phyloP scores from a whole-genome alignment of 2,797 vertebrate species.

The Scomberomorus guttatus region DNA sequence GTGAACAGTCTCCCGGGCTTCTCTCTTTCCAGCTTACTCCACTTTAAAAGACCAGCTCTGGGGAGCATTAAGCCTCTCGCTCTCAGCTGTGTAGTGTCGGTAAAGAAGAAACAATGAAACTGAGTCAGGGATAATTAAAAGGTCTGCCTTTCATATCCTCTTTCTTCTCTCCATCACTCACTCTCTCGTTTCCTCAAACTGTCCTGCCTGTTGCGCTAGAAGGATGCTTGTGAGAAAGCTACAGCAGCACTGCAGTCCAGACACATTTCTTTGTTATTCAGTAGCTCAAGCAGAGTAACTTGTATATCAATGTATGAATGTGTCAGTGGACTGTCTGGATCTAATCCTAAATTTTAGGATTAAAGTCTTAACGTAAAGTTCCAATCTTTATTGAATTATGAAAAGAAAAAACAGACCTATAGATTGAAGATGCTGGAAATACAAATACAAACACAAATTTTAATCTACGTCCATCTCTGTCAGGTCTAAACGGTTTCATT shows the following conservation, averaged over 20 bases:
- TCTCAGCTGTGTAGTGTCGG: constrained; percentile 21
- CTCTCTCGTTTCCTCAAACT: constrained; percentile 42
- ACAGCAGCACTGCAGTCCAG: constrained; percentile 9
- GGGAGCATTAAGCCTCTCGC: constrained; percentile 63
- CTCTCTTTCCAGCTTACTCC: constrained; percentile 31
- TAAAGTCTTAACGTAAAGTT: background rate
- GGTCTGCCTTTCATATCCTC: constrained; percentile 62
- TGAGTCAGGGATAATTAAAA: constrained; percentile 69
- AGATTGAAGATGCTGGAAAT: background rate
- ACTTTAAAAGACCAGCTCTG: constrained; percentile 51
- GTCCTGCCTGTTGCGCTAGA: constrained; percentile 42
- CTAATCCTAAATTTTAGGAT: background rate
- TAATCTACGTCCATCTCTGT: background rate
- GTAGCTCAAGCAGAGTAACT: constrained; percentile 19
- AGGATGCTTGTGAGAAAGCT: constrained; percentile 1
- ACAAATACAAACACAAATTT: background rate
- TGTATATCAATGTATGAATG: background rate
- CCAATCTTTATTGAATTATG: background rate
- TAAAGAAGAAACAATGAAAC: constrained; percentile 45
- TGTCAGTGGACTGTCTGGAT: constrained; percentile 13
- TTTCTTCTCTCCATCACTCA: constrained; percentile 48
- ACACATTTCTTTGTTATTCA: constrained; percentile 27
- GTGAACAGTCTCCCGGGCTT: constrained; percentile 42
- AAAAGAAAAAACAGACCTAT: background rate
- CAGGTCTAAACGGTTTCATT: background rate